Conservation (phyloP, 2,797 vertebrate genomes). For the Caiman crocodilus region DNA sequence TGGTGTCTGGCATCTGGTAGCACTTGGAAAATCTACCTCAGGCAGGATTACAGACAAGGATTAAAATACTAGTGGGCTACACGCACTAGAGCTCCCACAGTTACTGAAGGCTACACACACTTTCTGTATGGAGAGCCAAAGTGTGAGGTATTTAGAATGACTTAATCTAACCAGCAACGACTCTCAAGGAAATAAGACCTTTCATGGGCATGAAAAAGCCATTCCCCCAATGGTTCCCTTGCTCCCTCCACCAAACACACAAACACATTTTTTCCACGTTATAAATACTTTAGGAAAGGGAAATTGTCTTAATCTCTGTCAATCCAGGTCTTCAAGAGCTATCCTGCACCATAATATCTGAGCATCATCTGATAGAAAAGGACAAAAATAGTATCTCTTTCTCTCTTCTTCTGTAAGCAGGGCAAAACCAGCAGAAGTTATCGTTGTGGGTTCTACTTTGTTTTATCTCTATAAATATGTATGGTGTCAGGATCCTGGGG, state of each 20-base stretch:
- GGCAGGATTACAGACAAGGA: too few relatives aligned
- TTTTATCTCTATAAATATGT: conserved; percentile 22
- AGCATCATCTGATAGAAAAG: conserved; percentile 52
- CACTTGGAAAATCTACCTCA: too few relatives aligned
- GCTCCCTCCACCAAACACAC: conserved; percentile 6
- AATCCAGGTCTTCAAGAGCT: conserved; percentile 33
- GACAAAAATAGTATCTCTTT: conserved; percentile 17
- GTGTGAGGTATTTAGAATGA: conserved; percentile 45
- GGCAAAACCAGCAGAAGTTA: not conserved
- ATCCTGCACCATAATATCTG: conserved; percentile 1
- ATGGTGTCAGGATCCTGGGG: not conserved
- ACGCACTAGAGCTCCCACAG: too few relatives aligned
- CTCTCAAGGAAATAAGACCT: conserved; percentile 66
- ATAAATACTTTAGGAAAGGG: conserved; percentile 56
- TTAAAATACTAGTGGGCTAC: too few relatives aligned
- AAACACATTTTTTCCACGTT: not conserved
- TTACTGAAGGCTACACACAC: not conserved
- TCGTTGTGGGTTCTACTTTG: conserved; percentile 3
- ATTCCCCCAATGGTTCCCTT: conserved; percentile 14
- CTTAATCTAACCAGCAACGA: conserved; percentile 49
- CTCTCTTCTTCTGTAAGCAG: not conserved
- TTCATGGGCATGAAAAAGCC: conserved; percentile 61
- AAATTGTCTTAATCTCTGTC: conserved; percentile 30
- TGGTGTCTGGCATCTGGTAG: too few relatives aligned
- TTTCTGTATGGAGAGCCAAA: conserved; percentile 34